These are phyloP conservation scores for Carettochelys insculpta DNA, from an alignment of 2,113 vertebrate genomes.

Conservation along the genomic window DNA sequence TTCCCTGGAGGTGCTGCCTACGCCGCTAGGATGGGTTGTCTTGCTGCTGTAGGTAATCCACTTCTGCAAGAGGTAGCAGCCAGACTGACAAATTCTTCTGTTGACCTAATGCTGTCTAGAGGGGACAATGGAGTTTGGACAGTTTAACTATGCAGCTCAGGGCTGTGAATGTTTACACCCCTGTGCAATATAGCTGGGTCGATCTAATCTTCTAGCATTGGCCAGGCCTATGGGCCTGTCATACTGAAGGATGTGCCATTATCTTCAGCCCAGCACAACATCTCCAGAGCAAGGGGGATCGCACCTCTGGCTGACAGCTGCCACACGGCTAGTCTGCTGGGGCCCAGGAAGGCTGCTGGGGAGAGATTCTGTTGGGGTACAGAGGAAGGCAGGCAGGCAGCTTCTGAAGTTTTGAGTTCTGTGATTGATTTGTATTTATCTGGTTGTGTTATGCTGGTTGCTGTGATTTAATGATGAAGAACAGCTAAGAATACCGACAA, in stretches of 20 bases:
- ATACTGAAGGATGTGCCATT: not conserved
- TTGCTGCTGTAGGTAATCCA: not conserved
- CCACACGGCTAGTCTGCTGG: not conserved
- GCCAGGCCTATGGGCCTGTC: not conserved
- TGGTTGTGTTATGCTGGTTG: not conserved
- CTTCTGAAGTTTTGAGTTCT: accelerated
- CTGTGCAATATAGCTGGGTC: not conserved
- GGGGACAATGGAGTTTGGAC: not conserved
- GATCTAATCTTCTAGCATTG: not conserved
- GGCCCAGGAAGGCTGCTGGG: not conserved
- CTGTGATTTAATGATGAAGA: not conserved
- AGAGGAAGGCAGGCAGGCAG: not conserved
- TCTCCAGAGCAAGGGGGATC: not conserved
- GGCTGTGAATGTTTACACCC: not conserved
- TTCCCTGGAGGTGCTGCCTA: not conserved
- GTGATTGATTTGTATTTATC: not conserved
- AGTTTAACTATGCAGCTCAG: not conserved
- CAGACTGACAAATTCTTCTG: not conserved
- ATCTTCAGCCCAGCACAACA: not conserved
- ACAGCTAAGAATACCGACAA: not conserved
- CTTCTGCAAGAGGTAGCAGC: not conserved
- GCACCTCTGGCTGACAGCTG: not conserved
- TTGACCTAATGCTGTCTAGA: not conserved
- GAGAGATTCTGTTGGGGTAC: not conserved
- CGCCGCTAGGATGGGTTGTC: not conserved